phyloP scores from a whole-genome alignment of 2,888 invertebrate species.

The Suillia variegata region DNA sequence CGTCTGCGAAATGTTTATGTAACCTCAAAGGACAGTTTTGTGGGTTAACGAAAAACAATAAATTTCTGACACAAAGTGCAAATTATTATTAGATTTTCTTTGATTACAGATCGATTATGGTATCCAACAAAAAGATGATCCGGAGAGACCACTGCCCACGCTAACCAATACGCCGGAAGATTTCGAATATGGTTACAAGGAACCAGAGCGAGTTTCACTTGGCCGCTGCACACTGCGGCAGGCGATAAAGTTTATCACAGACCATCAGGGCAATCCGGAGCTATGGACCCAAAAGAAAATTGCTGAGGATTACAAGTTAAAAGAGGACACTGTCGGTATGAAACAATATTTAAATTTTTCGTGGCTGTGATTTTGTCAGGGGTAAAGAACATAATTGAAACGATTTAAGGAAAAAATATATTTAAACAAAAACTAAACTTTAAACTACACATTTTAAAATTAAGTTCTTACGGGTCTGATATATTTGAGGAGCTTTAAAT shows the following conservation, averaged over 20 bases:
- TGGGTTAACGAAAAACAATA: constrained; percentile 55
- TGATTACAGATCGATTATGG: constrained; percentile 49
- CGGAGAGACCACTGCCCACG: constrained; percentile 66
- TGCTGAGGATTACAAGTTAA: constrained; percentile 72
- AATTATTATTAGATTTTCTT: neutral
- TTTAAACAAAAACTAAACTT: too few species aligned
- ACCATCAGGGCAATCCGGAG: constrained; percentile 68
- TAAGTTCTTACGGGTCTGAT: too few species aligned
- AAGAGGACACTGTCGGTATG: constrained; percentile 67
- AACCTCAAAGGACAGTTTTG: constrained; percentile 67
- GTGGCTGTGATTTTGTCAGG: neutral
- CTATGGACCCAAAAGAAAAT: constrained; percentile 67
- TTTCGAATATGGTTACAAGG: constrained; percentile 72
- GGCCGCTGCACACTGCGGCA: constrained; percentile 72
- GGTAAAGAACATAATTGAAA: neutral
- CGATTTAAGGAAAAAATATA: neutral
- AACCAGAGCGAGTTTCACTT: constrained; percentile 66
- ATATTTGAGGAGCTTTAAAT: too few species aligned
- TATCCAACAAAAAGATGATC: constrained; percentile 38
- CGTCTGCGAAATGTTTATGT: constrained; percentile 77
- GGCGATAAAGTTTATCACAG: constrained; percentile 69
- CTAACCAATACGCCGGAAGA: constrained; percentile 63
- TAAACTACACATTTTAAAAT: too few species aligned
- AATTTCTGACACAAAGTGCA: neutral
- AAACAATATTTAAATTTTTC: neutral